Percentiles rank a stretch among this genome's conserved stretches.
Evolutionary conservation across 2,888 invertebrate species (phyloP).

Genomic region (Amphiduros pacificus): DNA sequence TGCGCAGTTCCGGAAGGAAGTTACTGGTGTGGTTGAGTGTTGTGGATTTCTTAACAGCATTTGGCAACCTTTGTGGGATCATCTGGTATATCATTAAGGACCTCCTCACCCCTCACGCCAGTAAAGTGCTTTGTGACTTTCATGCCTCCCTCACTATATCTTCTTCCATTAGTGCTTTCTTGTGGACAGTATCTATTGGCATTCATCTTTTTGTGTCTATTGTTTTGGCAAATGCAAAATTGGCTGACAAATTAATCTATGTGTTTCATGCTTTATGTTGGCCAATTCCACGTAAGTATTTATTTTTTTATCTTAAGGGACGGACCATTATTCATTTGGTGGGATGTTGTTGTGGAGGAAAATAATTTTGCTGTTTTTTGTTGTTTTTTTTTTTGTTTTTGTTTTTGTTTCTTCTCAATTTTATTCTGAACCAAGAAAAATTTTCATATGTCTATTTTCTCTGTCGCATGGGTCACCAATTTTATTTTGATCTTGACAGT

Average conservation of each 20-base stretch:
- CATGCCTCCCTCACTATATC: neutral
- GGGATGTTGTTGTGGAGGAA: no score
- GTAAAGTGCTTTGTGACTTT: neutral
- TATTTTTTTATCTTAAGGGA: no score
- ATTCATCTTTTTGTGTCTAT: neutral
- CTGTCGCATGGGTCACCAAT: no score
- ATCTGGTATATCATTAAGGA: neutral
- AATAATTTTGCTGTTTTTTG: no score
- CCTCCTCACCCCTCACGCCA: neutral
- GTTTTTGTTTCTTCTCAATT: no score
- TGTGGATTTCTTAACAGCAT: neutral
- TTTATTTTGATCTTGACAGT: no score
- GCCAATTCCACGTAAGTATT: neutral
- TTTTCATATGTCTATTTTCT: no score
- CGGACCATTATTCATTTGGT: no score
- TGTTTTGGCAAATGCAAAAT: neutral
- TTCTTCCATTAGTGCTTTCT: neutral
- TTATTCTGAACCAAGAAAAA: no score
- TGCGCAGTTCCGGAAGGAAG: neutral
- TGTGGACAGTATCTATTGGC: slow-evolving; percentile 1
- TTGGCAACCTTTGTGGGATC: neutral
- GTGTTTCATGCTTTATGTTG: neutral
- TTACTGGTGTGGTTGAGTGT: neutral
- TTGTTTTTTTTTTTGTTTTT: no score
- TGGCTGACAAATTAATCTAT: neutral